These are phyloP conservation scores for Leucoraja ocellata DNA, from an alignment of 2,797 vertebrate species.

Conservation along the genomic window DNA sequence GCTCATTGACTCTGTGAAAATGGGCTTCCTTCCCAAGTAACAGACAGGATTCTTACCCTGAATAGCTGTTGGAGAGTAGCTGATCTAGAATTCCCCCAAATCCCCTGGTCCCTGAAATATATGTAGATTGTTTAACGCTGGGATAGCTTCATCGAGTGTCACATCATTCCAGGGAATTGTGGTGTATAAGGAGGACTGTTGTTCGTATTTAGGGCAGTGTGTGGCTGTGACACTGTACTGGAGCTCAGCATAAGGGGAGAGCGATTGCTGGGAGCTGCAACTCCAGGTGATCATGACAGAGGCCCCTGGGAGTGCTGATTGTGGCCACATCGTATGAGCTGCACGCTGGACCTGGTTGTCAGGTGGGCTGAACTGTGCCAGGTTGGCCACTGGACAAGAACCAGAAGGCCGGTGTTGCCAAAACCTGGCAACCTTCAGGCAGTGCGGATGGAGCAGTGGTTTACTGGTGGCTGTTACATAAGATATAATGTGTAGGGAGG, in stretches of 20 bases:
- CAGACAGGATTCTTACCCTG: neutral
- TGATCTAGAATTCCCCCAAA: neutral
- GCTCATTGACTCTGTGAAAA: neutral
- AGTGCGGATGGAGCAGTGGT: slow-evolving; percentile 41
- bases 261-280: neutral
- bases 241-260: neutral
- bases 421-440: neutral
- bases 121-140: neutral
- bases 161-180: no score
- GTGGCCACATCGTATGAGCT: no score
- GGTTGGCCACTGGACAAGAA: neutral
- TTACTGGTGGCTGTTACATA: neutral
- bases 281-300: neutral
- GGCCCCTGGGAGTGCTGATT: neutral
- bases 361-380: neutral
- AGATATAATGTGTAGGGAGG: no score
- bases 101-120: neutral
- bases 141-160: neutral
- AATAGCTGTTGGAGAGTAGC: neutral
- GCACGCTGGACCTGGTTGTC: neutral
- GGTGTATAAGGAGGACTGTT: neutral
- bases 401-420: no score
- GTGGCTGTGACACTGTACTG: neutral
- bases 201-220: neutral
- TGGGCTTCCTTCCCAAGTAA: neutral